phyloP scores from a whole-genome alignment of 2,888 invertebrate species.

The Cheilosia grossa region DNA sequence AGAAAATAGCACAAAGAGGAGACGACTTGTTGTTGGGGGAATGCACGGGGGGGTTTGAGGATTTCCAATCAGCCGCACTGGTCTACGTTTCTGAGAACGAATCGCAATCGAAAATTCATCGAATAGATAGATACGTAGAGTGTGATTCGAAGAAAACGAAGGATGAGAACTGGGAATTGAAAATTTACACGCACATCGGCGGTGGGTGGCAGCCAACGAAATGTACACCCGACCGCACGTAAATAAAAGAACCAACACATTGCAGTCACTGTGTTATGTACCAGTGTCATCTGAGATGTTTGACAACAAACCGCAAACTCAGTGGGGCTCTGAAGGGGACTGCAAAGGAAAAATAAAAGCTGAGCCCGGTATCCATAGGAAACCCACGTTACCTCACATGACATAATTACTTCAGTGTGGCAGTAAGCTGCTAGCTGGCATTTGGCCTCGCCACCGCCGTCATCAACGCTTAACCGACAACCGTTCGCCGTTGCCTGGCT shows the following conservation, averaged over 20 bases:
- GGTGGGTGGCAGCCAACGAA: slow-evolving; percentile 60
- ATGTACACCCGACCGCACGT: slow-evolving; percentile 22
- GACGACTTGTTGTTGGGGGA: not conserved
- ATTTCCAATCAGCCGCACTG: slow-evolving; percentile 45
- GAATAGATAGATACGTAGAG: slow-evolving; percentile 8
- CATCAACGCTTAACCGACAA: slow-evolving; percentile 8
- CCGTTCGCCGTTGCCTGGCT: not conserved
- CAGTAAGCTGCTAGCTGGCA: slow-evolving; percentile 21
- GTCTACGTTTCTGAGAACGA: slow-evolving; percentile 38
- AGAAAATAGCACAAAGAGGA: slow-evolving; percentile 64
- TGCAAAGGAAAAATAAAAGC: slow-evolving; percentile 1
- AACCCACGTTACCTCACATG: slow-evolving; percentile 68
- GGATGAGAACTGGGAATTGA: slow-evolving; percentile 3
- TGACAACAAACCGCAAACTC: slow-evolving; percentile 63
- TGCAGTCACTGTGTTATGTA: too few relatives aligned
- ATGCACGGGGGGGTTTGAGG: not conserved
- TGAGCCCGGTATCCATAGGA: slow-evolving; percentile 60
- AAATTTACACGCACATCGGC: slow-evolving; percentile 38
- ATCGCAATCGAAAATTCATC: slow-evolving; percentile 62
- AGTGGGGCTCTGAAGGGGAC: slow-evolving; percentile 1
- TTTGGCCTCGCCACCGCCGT: slow-evolving; percentile 29
- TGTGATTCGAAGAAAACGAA: slow-evolving; percentile 6
- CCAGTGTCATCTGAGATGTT: slow-evolving; percentile 64
- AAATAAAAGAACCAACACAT: slow-evolving; percentile 34
- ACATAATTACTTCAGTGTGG: slow-evolving; percentile 65